Evolutionary conservation across 1,140 invertebrate genomes (phyloP).

Genomic region (Trichonephila clavata): DNA sequence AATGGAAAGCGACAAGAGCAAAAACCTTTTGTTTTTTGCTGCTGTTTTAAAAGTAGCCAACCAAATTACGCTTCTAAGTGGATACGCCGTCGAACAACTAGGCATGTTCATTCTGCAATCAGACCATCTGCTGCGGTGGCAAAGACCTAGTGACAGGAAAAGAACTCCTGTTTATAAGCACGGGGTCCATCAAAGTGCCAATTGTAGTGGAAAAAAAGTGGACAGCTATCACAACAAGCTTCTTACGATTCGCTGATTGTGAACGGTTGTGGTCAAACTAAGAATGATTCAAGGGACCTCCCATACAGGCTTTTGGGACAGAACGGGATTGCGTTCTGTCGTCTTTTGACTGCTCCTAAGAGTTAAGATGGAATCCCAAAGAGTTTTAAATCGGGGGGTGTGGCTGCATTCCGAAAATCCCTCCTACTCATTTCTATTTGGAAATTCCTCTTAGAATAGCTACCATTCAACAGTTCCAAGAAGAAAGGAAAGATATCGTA

Average conservation of each 20-base stretch:
- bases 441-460: too few relatives aligned
- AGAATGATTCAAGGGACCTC: conserved; percentile 50
- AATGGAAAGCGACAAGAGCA: neutral
- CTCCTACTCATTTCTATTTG: too few relatives aligned
- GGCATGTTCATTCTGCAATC: neutral
- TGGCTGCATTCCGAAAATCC: too few relatives aligned
- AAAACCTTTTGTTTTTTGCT: neutral
- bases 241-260: conserved; percentile 21
- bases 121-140: neutral
- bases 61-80: too few relatives aligned
- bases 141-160: neutral
- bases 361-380: neutral
- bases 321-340: conserved; percentile 6
- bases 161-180: neutral
- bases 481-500: too few relatives aligned
- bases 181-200: neutral
- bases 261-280: conserved; percentile 32
- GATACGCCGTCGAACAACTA: neutral
- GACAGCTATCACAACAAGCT: conserved; percentile 65
- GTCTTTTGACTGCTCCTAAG: neutral
- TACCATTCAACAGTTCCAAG: too few relatives aligned
- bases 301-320: conserved; percentile 9
- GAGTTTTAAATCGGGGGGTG: neutral
- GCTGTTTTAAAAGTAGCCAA: too few relatives aligned
- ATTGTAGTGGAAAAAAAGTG: conserved; percentile 2